Conservation (phyloP, 2,113 vertebrate species). For the Elephas maximus region DNA sequence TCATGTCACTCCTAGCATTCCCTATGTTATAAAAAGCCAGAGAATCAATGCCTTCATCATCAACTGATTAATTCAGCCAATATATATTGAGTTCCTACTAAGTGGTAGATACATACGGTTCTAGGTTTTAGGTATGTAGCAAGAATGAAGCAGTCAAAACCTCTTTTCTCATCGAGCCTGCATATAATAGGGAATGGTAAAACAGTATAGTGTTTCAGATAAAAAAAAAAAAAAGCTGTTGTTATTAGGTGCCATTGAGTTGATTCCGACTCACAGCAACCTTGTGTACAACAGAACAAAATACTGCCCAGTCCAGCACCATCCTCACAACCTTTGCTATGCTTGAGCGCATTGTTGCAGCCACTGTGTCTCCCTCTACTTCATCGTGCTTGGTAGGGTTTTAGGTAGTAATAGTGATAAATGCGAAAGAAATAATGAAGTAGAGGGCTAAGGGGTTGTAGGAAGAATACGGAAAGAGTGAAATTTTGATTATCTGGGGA, state of each 20-base stretch:
- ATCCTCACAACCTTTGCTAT: too few relatives aligned
- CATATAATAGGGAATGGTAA: neutral
- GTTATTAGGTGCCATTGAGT: too few relatives aligned
- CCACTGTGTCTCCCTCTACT: too few relatives aligned
- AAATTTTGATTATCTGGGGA: neutral
- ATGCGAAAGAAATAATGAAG: neutral
- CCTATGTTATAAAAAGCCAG: neutral
- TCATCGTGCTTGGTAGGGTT: too few relatives aligned
- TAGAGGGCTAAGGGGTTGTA: accelerated
- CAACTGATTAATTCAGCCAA: neutral
- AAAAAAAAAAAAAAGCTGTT: too few relatives aligned
- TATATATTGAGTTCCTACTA: neutral
- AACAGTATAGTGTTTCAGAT: neutral
- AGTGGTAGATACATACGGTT: neutral
- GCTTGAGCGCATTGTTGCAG: too few relatives aligned
- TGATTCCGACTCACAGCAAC: too few relatives aligned
- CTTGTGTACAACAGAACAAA: too few relatives aligned
- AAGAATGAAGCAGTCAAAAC: neutral
- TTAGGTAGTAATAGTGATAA: neutral
- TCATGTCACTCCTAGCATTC: neutral
- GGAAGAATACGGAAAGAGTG: neutral
- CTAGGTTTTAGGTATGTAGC: neutral
- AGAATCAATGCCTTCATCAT: neutral
- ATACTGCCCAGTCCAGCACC: too few relatives aligned
- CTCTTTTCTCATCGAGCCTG: neutral